A percentile compares a stretch with the other conserved stretches of the same genome.
These are phyloP conservation scores for Lepetodrilus schrolli DNA, from an alignment of 2,888 invertebrate genomes.

Conservation along the genomic window DNA sequence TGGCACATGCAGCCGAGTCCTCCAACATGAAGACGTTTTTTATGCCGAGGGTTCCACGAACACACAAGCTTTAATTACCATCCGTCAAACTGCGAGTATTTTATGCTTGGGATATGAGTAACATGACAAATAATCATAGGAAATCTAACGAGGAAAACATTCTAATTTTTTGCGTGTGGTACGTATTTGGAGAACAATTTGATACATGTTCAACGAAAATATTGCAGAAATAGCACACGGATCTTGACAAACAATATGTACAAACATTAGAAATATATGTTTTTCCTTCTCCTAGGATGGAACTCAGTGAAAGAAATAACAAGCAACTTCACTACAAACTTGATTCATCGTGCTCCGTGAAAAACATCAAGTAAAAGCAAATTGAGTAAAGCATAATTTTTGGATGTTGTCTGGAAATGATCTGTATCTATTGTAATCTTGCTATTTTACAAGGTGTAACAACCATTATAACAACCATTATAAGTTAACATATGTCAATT, in stretches of 20 bases:
- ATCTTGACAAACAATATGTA: background rate
- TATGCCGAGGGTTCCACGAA: background rate
- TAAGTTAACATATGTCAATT: no score
- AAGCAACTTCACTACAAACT: no score
- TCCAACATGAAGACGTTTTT: conserved; percentile 20
- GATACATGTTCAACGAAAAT: background rate
- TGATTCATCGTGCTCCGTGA: no score
- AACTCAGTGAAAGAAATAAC: no score
- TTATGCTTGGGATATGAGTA: background rate
- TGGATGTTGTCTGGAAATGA: no score
- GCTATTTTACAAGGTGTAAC: no score
- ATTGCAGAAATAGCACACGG: background rate
- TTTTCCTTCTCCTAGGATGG: no score
- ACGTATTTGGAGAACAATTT: background rate
- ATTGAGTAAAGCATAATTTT: no score
- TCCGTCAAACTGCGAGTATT: conserved; percentile 5
- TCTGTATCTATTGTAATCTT: no score
- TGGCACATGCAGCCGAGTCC: background rate
- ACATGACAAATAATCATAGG: background rate
- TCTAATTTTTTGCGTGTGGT: background rate
- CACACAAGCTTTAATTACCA: conserved; percentile 19
- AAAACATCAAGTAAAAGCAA: no score
- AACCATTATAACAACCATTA: no score
- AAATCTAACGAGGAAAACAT: conserved; percentile 12
- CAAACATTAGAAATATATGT: no score